Evolutionary conservation across 2,113 vertebrate genomes (phyloP).

Genomic region (Thalassarche chlororhynchos): DNA sequence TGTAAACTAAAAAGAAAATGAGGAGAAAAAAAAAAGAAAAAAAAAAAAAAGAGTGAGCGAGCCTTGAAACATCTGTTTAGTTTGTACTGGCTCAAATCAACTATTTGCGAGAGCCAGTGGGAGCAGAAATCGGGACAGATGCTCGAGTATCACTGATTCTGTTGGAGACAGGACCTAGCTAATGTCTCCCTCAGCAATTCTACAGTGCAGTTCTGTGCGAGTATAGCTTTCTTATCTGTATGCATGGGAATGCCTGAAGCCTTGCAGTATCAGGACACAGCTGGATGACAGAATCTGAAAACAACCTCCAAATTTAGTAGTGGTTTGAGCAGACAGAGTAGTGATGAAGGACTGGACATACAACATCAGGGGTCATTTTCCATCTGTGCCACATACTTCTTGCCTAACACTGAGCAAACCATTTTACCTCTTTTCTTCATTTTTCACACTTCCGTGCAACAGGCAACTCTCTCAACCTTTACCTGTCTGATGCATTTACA

Average conservation of each 20-base stretch:
- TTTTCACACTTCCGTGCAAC: background rate
- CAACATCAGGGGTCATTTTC: background rate
- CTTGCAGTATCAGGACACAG: background rate
- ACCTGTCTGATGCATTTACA: background rate
- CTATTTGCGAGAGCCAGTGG: background rate
- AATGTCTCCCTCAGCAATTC: background rate
- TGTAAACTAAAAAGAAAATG: background rate
- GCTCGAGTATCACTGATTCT: background rate
- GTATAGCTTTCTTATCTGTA: accelerated
- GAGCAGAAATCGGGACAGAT: background rate
- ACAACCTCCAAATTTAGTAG: background rate
- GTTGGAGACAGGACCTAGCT: background rate
- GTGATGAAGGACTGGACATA: background rate
- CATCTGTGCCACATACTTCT: background rate
- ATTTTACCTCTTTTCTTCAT: background rate
- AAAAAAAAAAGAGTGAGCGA: background rate
- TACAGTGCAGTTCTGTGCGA: accelerated
- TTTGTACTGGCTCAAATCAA: background rate
- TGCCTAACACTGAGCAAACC: background rate
- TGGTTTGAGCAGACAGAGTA: background rate
- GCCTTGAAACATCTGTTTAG: background rate
- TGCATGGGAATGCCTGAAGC: background rate
- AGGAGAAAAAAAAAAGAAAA: background rate
- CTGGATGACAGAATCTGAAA: background rate
- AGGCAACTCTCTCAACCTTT: background rate